phyloP scores from a whole-genome alignment of 2,113 vertebrate species.

The Hippocampus barbouri region DNA sequence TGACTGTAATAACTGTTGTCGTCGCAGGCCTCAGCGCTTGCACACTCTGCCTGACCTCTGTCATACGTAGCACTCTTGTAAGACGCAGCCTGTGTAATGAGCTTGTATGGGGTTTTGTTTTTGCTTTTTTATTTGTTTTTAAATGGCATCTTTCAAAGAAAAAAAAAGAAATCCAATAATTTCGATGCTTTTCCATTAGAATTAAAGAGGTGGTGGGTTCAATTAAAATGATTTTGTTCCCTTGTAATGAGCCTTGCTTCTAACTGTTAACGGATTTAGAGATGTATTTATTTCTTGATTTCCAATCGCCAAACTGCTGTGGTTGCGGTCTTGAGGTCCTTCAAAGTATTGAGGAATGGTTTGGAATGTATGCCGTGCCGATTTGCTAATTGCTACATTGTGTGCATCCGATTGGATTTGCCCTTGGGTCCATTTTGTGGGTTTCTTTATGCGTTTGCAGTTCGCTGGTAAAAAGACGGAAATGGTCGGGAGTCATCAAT shows the following conservation, averaged over 20 bases:
- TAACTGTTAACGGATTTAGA: not conserved
- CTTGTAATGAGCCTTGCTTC: not conserved
- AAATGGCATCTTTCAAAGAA: no score
- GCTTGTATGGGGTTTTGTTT: conserved; percentile 5
- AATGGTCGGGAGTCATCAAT: not conserved
- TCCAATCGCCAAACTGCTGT: not conserved
- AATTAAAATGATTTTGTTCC: not conserved
- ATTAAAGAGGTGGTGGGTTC: conserved; percentile 9
- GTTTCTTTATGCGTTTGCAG: not conserved
- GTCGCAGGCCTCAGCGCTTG: conserved; percentile 22
- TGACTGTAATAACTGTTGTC: conserved; percentile 51
- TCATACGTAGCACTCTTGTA: conserved; percentile 19
- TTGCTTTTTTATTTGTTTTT: not conserved
- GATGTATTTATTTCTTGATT: no score
- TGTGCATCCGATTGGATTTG: not conserved
- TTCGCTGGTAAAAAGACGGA: not conserved
- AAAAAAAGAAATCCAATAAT: not conserved
- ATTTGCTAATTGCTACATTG: not conserved
- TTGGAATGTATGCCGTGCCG: not conserved
- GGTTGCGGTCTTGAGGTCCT: not conserved
- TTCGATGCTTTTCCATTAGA: not conserved
- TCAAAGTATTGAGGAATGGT: not conserved
- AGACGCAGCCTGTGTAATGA: not conserved
- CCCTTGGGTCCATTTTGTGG: not conserved
- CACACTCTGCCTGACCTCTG: conserved; percentile 24